phyloP scores from a whole-genome alignment of 2,797 vertebrate genomes.

The Phoebastria nigripes region DNA sequence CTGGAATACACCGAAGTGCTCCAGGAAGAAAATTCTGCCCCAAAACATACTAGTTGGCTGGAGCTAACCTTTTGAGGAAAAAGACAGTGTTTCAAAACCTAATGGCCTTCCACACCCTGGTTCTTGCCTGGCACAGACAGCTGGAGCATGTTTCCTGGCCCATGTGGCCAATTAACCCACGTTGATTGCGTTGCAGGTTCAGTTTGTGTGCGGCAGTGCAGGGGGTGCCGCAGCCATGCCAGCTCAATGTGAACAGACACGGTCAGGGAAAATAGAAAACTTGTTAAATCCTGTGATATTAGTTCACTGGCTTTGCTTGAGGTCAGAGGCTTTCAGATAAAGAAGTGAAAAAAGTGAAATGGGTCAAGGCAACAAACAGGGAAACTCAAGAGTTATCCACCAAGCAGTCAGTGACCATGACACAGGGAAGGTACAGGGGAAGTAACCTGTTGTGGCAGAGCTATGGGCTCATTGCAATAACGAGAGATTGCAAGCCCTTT shows the following conservation, averaged over 20 bases:
- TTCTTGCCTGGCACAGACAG: not conserved
- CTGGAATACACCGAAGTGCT: not conserved
- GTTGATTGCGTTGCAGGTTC: not conserved
- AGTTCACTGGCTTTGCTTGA: not conserved
- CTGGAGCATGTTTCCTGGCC: accelerated
- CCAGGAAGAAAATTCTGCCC: not conserved
- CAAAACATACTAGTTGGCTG: not conserved
- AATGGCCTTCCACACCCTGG: not conserved
- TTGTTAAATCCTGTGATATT: not conserved
- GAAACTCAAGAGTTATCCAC: not conserved
- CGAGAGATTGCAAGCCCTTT: not conserved
- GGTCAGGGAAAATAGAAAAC: not conserved
- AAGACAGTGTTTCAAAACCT: not conserved
- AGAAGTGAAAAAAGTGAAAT: not conserved
- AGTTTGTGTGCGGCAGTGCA: not conserved
- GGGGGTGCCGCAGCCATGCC: accelerated
- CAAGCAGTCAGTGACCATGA: not conserved
- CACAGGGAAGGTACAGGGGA: not conserved
- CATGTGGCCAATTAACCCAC: not conserved
- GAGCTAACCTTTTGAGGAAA: not conserved
- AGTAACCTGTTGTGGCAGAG: not conserved
- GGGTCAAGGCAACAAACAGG: not conserved
- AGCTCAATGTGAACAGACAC: accelerated
- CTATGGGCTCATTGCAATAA: not conserved
- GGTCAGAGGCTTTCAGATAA: not conserved